phyloP scores from a whole-genome alignment of 2,888 invertebrate genomes.

The Ernsta delagoae region DNA sequence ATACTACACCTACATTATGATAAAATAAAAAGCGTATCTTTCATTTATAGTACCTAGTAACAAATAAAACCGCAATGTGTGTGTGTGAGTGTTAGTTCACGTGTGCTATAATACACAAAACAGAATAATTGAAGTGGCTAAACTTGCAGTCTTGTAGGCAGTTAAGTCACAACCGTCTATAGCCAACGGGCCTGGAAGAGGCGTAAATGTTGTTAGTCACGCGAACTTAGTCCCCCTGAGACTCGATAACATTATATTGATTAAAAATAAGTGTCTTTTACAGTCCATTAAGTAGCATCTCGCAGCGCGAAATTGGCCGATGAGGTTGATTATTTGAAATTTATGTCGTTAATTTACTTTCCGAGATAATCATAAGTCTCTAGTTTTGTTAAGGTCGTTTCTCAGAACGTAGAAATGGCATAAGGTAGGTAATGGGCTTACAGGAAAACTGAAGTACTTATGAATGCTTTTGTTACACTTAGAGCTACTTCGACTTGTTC shows the following conservation, averaged over 20 bases:
- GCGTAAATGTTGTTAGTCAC: constrained; percentile 62
- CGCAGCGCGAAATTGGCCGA: neutral
- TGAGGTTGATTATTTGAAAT: constrained; percentile 18
- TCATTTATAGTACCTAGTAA: too few relatives aligned
- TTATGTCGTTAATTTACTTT: constrained; percentile 19
- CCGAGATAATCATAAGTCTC: constrained; percentile 2
- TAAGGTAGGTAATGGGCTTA: constrained; percentile 4
- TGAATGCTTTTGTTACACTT: neutral
- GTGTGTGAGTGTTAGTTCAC: too few relatives aligned
- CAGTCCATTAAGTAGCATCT: constrained; percentile 27
- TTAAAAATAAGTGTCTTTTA: constrained; percentile 53
- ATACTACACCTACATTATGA: too few relatives aligned
- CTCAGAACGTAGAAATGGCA: constrained; percentile 3
- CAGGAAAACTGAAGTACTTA: constrained; percentile 2
- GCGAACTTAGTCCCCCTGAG: constrained; percentile 50
- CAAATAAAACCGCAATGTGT: too few relatives aligned
- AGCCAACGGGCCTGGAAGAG: constrained; percentile 32
- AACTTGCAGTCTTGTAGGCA: constrained; percentile 30
- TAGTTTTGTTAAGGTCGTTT: constrained; percentile 3
- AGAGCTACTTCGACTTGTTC: constrained; percentile 1
- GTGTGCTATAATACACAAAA: neutral
- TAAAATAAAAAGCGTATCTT: too few relatives aligned
- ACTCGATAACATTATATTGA: constrained; percentile 57
- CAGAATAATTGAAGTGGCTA: constrained; percentile 14
- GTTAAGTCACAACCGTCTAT: constrained; percentile 31